A percentile compares a stretch with the other conserved stretches of the same genome.
Evolutionary conservation across 2,113 vertebrate genomes (phyloP).

Genomic region (Fukomys damarensis): DNA sequence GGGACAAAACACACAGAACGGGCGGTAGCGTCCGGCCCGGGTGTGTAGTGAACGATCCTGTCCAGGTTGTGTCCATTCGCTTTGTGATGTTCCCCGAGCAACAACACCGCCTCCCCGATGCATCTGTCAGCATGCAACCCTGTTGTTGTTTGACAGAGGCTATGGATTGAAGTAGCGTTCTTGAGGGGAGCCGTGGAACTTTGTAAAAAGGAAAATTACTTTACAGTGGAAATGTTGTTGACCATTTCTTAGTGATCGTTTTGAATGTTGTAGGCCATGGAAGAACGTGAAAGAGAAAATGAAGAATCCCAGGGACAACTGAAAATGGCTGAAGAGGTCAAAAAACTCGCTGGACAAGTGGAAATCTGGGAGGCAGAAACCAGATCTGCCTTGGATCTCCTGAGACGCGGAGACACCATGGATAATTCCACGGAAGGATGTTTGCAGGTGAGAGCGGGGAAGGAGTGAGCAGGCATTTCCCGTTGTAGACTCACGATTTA

Average conservation of each 20-base stretch:
- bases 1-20: neutral
- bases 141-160: neutral
- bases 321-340: slow-evolving; percentile 67
- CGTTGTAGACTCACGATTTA: neutral
- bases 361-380: slow-evolving; percentile 81
- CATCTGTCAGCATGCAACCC: neutral
- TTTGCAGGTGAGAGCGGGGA: slow-evolving; percentile 82
- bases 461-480: slow-evolving; percentile 13
- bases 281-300: slow-evolving; percentile 61
- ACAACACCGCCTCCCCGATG: rapidly evolving
- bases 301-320: slow-evolving; percentile 22
- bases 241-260: slow-evolving; percentile 5
- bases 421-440: slow-evolving; percentile 29
- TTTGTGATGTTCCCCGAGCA: neutral
- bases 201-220: slow-evolving; percentile 30
- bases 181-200: neutral
- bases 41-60: neutral
- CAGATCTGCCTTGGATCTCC: neutral
- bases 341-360: slow-evolving; percentile 74
- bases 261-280: slow-evolving; percentile 75
- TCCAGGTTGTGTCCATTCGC: neutral
- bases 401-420: neutral
- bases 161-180: neutral
- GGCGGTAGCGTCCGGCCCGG: too few species aligned
- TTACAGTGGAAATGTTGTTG: neutral